Evolutionary conservation across 2,797 vertebrate species (phyloP), one percentile per base, ranked within the genome.

Genomic region (Rhinatrema bivittatum): DNA sequence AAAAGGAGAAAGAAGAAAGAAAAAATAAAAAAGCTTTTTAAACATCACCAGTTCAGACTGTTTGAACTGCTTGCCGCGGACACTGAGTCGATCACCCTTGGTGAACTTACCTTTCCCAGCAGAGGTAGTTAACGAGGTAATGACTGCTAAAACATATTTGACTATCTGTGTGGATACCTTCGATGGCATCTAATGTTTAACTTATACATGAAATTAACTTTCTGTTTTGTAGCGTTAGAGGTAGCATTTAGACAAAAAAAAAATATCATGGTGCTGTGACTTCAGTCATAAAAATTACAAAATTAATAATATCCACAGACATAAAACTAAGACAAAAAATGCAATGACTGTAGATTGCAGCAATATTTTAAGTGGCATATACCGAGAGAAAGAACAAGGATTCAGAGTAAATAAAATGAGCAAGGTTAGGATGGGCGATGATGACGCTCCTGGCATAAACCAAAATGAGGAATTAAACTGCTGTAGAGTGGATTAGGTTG

Each of bases 1-100:
- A 63, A 72, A 70, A 72, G 60, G 62, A 45, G 50, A 57, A 63
- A 62, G n/a, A n/a, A n/a, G n/a, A n/a, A n/a, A 39, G 44, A 39
- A 48, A 53, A 54, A 55, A n/a, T n/a, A 33, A 35, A 47, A 42
- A 25, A 9, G 42, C 46, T 46, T 44, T 43, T 25, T 29, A 53
- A 45, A 62, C n/a, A 35, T 49, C 41, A 47, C 68, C 46, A 63
- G 66, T 60, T 67, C 38, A 65, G 63, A 74, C 62, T 60, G 46
- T 62, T 65, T 42, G 23, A 43, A 36, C 55, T 42, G 25, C 45
- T 70, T 36, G 6, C 32, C 41, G 51, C 39, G 21, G 30, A 36
- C 20, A 9, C 49, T 46, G 49, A 42, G 47, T 62, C 66, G 32
- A 36, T 62, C 44, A 58, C 59, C 46, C 50, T 47, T 7, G 5